phyloP scores from a whole-genome alignment of 2,888 invertebrate genomes.

The Agonopterix arenella region DNA sequence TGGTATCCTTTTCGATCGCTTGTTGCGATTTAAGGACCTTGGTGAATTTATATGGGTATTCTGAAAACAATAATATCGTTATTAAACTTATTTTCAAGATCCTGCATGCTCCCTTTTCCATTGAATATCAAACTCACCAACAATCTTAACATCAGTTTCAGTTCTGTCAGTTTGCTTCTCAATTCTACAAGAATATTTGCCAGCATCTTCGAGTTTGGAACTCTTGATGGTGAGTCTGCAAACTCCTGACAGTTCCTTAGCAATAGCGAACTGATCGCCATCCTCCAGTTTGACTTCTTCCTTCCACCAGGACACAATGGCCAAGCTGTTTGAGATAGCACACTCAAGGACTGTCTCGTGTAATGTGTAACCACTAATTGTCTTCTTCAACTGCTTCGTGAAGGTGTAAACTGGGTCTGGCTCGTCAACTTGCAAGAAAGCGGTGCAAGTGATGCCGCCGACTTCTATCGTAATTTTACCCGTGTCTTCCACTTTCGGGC shows the following conservation, averaged over 20 bases:
- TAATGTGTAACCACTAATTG: slow-evolving; percentile 90
- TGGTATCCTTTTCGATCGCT: slow-evolving; percentile 94
- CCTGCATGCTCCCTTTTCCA: neutral
- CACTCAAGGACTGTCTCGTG: slow-evolving; percentile 96
- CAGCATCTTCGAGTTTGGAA: slow-evolving; percentile 89
- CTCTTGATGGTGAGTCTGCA: slow-evolving; percentile 92
- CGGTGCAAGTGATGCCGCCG: slow-evolving; percentile 91
- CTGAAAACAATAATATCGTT: slow-evolving; percentile 67
- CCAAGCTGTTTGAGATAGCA: slow-evolving; percentile 94
- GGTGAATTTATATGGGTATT: slow-evolving; percentile 95
- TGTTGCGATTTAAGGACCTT: slow-evolving; percentile 96
- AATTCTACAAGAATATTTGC: slow-evolving; percentile 92
- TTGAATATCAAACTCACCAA: slow-evolving; percentile 70
- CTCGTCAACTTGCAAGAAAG: slow-evolving; percentile 96
- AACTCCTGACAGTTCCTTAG: slow-evolving; percentile 94
- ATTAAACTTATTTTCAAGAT: neutral
- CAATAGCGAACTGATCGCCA: slow-evolving; percentile 89
- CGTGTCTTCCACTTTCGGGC: slow-evolving; percentile 96
- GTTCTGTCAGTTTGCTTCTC: slow-evolving; percentile 93
- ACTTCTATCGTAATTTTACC: slow-evolving; percentile 98
- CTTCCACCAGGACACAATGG: slow-evolving; percentile 95
- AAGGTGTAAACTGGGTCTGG: slow-evolving; percentile 97
- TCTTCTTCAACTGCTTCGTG: slow-evolving; percentile 92
- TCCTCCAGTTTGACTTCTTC: slow-evolving; percentile 88
- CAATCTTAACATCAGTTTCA: slow-evolving; percentile 86